A percentile compares a stretch with the other conserved stretches of the same genome.
These are phyloP conservation scores for Cololabis saira DNA, from an alignment of 2,113 vertebrate species.

Conservation along the genomic window DNA sequence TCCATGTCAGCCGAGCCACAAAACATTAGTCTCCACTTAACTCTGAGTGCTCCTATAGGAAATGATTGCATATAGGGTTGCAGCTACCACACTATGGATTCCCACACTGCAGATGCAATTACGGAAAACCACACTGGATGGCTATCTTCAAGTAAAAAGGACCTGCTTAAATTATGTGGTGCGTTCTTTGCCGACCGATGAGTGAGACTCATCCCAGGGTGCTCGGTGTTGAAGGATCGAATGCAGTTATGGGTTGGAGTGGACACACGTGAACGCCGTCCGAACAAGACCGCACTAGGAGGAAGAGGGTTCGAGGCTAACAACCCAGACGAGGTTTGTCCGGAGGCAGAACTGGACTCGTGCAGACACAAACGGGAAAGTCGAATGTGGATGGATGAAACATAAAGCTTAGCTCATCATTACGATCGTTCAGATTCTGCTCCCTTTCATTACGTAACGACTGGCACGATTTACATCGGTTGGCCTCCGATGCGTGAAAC, in stretches of 20 bases:
- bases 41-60: conserved; percentile 76
- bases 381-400: background rate
- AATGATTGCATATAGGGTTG: conserved; percentile 62
- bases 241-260: conserved; percentile 61
- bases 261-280: conserved; percentile 42
- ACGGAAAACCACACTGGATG: conserved; percentile 63
- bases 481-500: no score
- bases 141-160: conserved; percentile 62
- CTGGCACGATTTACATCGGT: no score
- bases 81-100: conserved; percentile 71
- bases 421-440: no score
- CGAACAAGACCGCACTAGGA: conserved; percentile 50
- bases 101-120: conserved; percentile 68
- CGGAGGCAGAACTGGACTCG: background rate
- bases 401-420: background rate
- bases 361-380: conserved; percentile 1
- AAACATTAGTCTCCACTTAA: conserved; percentile 74
- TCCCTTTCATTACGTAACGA: no score
- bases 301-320: conserved; percentile 25
- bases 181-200: conserved; percentile 43
- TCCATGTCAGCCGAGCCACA: conserved; percentile 59
- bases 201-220: conserved; percentile 40
- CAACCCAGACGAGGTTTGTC: conserved; percentile 25
- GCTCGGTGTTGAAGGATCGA: conserved; percentile 40
- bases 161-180: conserved; percentile 62